Conservation (phyloP, 2,888 invertebrate genomes). For the Serrognathus titanus region DNA sequence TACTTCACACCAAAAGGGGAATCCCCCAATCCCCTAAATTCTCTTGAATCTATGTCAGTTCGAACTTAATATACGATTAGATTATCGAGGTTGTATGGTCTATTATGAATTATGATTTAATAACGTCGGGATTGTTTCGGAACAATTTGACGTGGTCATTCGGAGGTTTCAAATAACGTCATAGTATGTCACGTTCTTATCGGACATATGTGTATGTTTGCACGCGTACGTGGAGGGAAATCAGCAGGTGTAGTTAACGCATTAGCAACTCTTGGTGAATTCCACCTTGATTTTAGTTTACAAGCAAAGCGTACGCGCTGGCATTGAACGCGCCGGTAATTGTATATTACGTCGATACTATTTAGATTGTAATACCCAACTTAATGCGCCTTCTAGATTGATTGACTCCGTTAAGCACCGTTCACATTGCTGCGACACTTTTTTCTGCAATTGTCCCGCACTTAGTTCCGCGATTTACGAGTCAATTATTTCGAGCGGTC, state of each 20-base stretch:
- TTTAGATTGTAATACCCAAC: slow-evolving; percentile 39
- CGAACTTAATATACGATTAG: too few species aligned
- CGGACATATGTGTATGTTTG: too few species aligned
- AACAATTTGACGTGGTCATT: too few species aligned
- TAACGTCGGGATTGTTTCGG: too few species aligned
- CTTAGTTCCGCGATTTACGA: slow-evolving; percentile 22
- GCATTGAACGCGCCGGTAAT: slow-evolving; percentile 44
- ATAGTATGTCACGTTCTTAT: too few species aligned
- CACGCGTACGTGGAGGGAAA: neutral
- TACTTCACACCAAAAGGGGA: too few species aligned
- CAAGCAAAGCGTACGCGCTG: slow-evolving; percentile 37
- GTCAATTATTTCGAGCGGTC: slow-evolving; percentile 26
- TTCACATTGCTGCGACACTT: neutral
- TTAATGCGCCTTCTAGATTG: slow-evolving; percentile 1
- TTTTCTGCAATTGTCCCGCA: slow-evolving; percentile 23
- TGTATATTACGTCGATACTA: slow-evolving; percentile 42
- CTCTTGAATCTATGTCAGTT: too few species aligned
- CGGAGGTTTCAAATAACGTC: too few species aligned
- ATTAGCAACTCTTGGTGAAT: slow-evolving; percentile 5
- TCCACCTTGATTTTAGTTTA: slow-evolving; percentile 38
- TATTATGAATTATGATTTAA: too few species aligned
- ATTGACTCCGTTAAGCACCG: neutral
- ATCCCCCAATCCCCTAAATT: too few species aligned
- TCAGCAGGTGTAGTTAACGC: neutral
- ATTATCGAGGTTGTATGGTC: too few species aligned